Evolutionary conservation across 53 echinoderm and acorn worm genomes (phyloP), one percentile per base, ranked within the genome.

Genomic region (Arbacia lixula): DNA sequence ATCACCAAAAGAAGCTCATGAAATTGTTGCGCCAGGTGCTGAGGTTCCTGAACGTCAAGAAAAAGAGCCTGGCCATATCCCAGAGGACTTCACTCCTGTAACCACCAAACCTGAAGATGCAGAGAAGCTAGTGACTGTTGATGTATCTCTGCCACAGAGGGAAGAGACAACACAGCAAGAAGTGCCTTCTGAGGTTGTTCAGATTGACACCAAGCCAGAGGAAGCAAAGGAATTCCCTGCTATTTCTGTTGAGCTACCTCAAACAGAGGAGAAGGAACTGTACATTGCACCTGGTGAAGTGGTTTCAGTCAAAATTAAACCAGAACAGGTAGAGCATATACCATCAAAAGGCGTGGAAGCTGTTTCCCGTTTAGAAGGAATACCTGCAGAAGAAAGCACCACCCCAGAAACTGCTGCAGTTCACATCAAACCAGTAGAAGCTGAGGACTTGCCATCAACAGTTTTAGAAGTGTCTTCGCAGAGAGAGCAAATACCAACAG

Each of bases 1-100:
- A n/a, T n/a, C n/a, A n/a, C 19, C 24, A 9, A 14, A 39, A 6
- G 12, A 77, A 61, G 68, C 84, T 26, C 67, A 66, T 10, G 17
- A 60, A 52, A 76, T 91, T 56, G 87, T 81, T 14, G 65, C 52
- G 34, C 75, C 86, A 74, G 49, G 27, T 5, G 52, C 76, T 22
- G 71, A 76, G 32, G 85, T 52, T n/a, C 58, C 87, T 52, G 69
- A 60, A 10, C 57, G 34, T 36, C 78, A 91, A 41, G 85, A 85
- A 65, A 46, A 19, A 17, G 22, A 73, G 31, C 66, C 74, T 32
- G 60, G 68, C 60, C 68, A 82, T 71, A 43, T 71, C 25, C 84
- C 58, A 69, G 92, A 91, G 71, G 84, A 88, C 27, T 38, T 37
- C 0, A 58, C 42, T 21, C 29, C 87, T 17, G 2, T 22, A 24